A percentile compares a stretch with the other conserved stretches of the same genome.
Conservation (phyloP, 2,797 vertebrate species). For the Pogoniulus pusillus region DNA sequence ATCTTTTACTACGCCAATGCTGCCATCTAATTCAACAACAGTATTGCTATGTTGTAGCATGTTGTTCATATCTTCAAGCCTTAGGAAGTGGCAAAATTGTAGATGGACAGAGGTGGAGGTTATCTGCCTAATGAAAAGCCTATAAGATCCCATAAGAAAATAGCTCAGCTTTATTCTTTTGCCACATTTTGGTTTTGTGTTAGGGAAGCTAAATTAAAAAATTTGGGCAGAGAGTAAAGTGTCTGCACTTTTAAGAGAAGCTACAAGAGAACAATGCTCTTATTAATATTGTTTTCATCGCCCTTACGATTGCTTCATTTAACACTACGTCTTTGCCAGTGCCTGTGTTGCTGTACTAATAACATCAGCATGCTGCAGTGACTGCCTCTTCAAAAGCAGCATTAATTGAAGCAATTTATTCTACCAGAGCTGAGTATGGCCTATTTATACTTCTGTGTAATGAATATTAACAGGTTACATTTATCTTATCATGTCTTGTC, state of each 20-base stretch:
- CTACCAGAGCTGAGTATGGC: constrained; percentile 30
- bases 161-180: background rate
- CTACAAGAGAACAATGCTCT: background rate
- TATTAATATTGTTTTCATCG: constrained; percentile 36
- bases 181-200: background rate
- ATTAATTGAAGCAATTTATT: constrained; percentile 71
- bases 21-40: background rate
- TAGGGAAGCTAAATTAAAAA: background rate
- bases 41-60: fast-evolving
- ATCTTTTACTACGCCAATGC: background rate
- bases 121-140: background rate
- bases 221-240: background rate
- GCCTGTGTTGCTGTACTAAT: constrained; percentile 12
- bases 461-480: constrained; percentile 40
- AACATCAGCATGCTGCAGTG: constrained; percentile 51
- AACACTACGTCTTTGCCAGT: constrained; percentile 19
- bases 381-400: constrained; percentile 29
- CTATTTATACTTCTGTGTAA: constrained; percentile 52
- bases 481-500: constrained; percentile 13
- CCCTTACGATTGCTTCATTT: constrained; percentile 43
- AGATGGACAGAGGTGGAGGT: background rate
- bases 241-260: background rate
- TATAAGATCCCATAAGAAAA: background rate
- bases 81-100: background rate
- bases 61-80: background rate